Conservation (phyloP, 2,113 vertebrate genomes). For the Poeciliopsis occidentalis region DNA sequence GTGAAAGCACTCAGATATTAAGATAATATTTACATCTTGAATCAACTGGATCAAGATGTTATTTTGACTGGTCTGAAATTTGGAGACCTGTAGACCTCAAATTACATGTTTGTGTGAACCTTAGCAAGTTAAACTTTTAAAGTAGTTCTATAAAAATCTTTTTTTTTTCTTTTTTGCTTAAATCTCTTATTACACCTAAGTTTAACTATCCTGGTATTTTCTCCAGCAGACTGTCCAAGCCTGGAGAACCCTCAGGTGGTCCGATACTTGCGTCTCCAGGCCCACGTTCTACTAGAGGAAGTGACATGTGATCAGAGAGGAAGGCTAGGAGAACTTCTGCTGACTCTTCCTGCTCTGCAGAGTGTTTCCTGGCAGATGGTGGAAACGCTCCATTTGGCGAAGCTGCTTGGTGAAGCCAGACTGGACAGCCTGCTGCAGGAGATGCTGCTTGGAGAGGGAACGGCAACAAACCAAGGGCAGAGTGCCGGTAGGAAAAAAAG, state of each 20-base stretch:
- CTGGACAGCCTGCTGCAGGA: constrained; percentile 87
- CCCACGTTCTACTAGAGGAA: constrained; percentile 86
- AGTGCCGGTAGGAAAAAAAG: constrained; percentile 20
- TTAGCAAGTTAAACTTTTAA: too few relatives aligned
- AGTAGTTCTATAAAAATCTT: too few relatives aligned
- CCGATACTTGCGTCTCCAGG: constrained; percentile 85
- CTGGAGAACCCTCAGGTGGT: constrained; percentile 76
- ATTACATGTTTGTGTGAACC: too few relatives aligned
- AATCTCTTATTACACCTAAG: background rate
- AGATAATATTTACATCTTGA: too few relatives aligned
- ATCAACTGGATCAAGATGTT: too few relatives aligned
- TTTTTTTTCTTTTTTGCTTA: background rate
- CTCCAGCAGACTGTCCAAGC: constrained; percentile 79
- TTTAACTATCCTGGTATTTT: constrained; percentile 2
- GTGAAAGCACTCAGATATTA: too few relatives aligned
- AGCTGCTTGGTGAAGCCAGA: constrained; percentile 82
- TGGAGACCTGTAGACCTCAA: too few relatives aligned
- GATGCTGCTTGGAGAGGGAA: constrained; percentile 85
- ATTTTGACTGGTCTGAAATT: too few relatives aligned
- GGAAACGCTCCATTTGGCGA: constrained; percentile 85
- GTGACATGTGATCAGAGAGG: constrained; percentile 83
- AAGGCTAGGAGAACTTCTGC: constrained; percentile 85
- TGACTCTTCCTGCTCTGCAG: constrained; percentile 84
- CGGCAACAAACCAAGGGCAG: background rate
- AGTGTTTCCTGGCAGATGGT: constrained; percentile 90